Evolutionary conservation across 2,113 vertebrate genomes (phyloP).

Genomic region (human (Homo sapiens)): GRCh38 chr11:62876501-62877000

Average conservation of each 20-base stretch:
- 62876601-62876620: too few relatives aligned
- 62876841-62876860: too few relatives aligned
- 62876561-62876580: neutral
- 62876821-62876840: too few relatives aligned
- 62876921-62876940: neutral
- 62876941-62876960: neutral
- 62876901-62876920: constrained; percentile 1
- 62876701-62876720: neutral
- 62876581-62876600: neutral
- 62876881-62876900: neutral
- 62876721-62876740: neutral
- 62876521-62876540: neutral
- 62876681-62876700: neutral
- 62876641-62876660: neutral
- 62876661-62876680: neutral
- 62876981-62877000: constrained; percentile 4
- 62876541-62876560: neutral
- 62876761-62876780: neutral
- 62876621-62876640: neutral
- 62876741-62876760: neutral
- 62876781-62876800: neutral
- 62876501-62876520: neutral
- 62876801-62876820: too few relatives aligned
- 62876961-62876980: neutral
- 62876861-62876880: too few relatives aligned